phyloP scores from a whole-genome alignment of 2,113 vertebrate genomes.

The Periophthalmus modestus region DNA sequence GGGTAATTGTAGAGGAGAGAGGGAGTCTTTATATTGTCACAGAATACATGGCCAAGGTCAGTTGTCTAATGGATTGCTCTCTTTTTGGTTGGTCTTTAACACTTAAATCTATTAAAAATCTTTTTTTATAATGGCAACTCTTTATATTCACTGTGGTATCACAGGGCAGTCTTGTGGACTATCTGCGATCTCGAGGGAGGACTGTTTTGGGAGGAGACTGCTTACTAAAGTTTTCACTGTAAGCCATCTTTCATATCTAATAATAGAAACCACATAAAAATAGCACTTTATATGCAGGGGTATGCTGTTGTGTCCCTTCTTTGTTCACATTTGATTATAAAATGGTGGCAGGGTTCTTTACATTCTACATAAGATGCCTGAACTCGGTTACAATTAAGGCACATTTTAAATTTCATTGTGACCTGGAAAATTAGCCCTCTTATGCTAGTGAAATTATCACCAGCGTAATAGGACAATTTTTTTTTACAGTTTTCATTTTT shows the following conservation, averaged over 20 bases:
- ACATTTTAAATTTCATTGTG: background rate
- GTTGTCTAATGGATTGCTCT: slow-evolving; percentile 9
- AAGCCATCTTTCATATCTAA: slow-evolving; percentile 54
- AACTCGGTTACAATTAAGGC: background rate
- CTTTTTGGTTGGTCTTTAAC: background rate
- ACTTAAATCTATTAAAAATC: background rate
- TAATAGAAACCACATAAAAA: background rate
- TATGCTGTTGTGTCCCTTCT: background rate
- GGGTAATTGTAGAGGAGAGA: slow-evolving; percentile 94
- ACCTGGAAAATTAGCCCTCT: background rate
- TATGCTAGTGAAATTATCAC: background rate
- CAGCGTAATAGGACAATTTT: background rate
- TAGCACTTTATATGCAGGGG: background rate
- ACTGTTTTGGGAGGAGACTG: slow-evolving; percentile 92
- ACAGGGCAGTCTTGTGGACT: slow-evolving; percentile 95
- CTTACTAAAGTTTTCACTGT: slow-evolving; percentile 95
- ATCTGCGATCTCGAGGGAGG: slow-evolving; percentile 90
- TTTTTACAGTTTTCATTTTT: background rate
- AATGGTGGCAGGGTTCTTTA: background rate
- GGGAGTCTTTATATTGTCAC: slow-evolving; percentile 95
- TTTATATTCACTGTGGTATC: slow-evolving; percentile 10
- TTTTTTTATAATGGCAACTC: background rate
- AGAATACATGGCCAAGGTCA: slow-evolving; percentile 98
- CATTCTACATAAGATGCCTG: background rate
- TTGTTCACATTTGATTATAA: background rate